These are phyloP conservation scores for Eristalis arbustorum DNA, from an alignment of 2,888 invertebrate species.

Conservation along the genomic window DNA sequence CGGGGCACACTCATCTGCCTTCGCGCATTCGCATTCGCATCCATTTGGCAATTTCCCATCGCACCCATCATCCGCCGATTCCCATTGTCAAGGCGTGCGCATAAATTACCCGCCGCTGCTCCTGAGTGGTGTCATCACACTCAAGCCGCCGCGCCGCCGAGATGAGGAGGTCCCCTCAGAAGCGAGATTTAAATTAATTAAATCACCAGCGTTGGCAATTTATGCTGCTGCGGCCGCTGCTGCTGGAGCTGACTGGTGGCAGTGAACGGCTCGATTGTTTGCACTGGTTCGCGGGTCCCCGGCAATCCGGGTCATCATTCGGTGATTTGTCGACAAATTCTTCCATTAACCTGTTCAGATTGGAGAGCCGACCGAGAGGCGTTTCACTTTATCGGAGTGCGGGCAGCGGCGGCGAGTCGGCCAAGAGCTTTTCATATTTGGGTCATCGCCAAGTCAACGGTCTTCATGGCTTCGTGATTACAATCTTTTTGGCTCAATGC, in stretches of 20 bases:
- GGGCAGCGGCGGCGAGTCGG: not conserved
- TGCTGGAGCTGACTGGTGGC: conserved; percentile 6
- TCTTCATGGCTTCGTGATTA: conserved; percentile 42
- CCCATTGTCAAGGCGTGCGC: conserved; percentile 13
- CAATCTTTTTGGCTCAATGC: conserved; percentile 1
- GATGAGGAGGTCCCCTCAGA: conserved; percentile 16
- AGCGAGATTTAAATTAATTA: conserved; percentile 37
- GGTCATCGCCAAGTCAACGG: conserved; percentile 51
- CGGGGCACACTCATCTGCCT: not conserved
- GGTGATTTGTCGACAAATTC: conserved; percentile 40
- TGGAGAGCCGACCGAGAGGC: not conserved
- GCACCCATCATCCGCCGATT: not conserved
- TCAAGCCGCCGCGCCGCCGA: not conserved
- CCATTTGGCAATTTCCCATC: conserved; percentile 22
- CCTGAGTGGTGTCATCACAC: conserved; percentile 29
- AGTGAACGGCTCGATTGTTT: conserved; percentile 14
- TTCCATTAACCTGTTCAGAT: conserved; percentile 25
- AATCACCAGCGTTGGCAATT: not conserved
- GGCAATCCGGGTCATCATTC: conserved; percentile 36
- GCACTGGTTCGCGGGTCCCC: conserved; percentile 6
- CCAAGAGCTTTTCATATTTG: conserved; percentile 27
- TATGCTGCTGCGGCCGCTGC: not conserved
- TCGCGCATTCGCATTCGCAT: conserved; percentile 2
- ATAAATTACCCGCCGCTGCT: conserved; percentile 18
- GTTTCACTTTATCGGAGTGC: conserved; percentile 17